Base-by-base conservation (phyloP, 2,113 vertebrate species). In the Onychostruthus taczanowskii region DNA sequence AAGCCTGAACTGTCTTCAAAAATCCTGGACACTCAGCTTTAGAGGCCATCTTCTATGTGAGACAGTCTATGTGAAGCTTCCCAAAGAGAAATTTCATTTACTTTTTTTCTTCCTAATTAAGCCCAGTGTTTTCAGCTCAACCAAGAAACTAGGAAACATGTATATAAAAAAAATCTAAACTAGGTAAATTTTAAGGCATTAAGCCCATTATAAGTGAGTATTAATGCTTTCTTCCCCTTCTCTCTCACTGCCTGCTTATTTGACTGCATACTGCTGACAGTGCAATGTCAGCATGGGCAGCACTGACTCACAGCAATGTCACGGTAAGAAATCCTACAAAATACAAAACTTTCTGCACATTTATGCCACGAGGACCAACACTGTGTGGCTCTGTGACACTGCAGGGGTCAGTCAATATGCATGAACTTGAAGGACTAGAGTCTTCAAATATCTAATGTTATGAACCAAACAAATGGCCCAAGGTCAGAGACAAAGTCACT, bases 401-500 rank as follows among this genome's bases (percentile, higher is more conserved):
- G 33, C 74, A 94, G 30, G 39, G 62, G 19, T 39, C 77, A 49
- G 53, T 21, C 49, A 68, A 23, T 24, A 26, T 2, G 3, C 0
- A 0, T 30, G 75, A 82, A 39, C 28, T 37, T 64, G 50, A 64
- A 69, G 30, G 5, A 76, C 7, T 1, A 26, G 8, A 24, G 18
- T n/a, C 8, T 66, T 39, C 56, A 61, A 75, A 26, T n/a, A 61
- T 5, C 24, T 63, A 3, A 47, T 47, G 58, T 43, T 44, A 74
- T 20, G 5, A 7, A 80, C 18, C 46, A 88, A 75, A 56, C 22
- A 61, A 86, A 63, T 33, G 19, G 33, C 52, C 47, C 70, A 95
- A 94, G 78, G 93, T 86, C 89, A 96, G 70, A 76, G 16, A 46
- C 72, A 91, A 80, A 94, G 72, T 75, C 68, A 62, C 15, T 39